Evolutionary conservation across 2,797 vertebrate species (phyloP), one percentile per base, ranked within the genome.

Genomic region (Melanotaenia nigrans): DNA sequence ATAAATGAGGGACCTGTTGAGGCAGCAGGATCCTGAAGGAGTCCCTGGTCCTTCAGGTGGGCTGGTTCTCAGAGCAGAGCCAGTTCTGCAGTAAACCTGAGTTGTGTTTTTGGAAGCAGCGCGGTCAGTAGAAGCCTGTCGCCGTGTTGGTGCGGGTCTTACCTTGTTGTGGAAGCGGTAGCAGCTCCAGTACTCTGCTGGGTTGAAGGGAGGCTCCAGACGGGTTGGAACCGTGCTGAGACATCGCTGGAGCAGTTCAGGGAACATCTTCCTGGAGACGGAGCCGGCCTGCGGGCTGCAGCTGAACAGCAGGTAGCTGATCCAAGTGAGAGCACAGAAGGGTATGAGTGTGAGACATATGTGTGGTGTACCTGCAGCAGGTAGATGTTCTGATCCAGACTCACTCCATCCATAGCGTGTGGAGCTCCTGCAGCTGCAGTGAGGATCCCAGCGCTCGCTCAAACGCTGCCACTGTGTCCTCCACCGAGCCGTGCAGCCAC

Each of bases 111-210:
- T 30, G 30, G 30, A 30, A 30, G 30, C 30, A 30, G 30, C 30
- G 30, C 30, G 30, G 30, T 30, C 4, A 30, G 30, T 30, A 30
- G 30, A 30, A 35, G 33, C 33, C 33, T 35, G 33, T 2, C 1
- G 20, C 33, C 18, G 20, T 40, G 61, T 18, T 5, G 62, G 1
- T 25, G 33, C 33, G 7, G 9, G 16, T 16, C 55, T 79, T 91
- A 95, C 97, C 97, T 96, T 93, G 92, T 99, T 99, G 92, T 99
- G 98, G 92, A 99, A 98, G 85, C 92, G 91, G 89, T 96, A 99
- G 93, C 96, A 96, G 95, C 93, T 98, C 96, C 97, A 98, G 90
- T 96, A 99, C 89, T 95, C 92, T 24, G 96, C 94, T 9, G 96
- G 94, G 89, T 96, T 97, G 94, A 97, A 97, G 63, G 96, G 96